Base-by-base conservation (phyloP, 2,888 invertebrate genomes). In the Amaurobius ferox region DNA sequence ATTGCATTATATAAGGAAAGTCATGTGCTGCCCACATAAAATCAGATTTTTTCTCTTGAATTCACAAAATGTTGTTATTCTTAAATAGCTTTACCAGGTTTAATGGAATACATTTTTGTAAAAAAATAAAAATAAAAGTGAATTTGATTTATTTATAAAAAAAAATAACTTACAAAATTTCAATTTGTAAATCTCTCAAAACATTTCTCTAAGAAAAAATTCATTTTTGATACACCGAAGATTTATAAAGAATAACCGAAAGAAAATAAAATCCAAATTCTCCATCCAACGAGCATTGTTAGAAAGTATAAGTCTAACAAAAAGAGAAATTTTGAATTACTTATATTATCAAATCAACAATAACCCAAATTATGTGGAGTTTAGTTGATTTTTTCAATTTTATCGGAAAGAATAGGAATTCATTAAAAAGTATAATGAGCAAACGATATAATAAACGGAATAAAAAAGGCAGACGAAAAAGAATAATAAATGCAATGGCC, bases 341-440 rank as follows among this genome's bases (percentile, higher is more conserved):
- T 83, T 83, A 76, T 76, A 83, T 83, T 76, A 70, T 76, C 81
- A 83, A 83, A 83, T 83, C 81, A 83, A 76, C 81, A 76, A 83
- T 83, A 83, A 76, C 81, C 81, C 76, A 70, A 76, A 83, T 83
- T 83, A 83, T 83, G 67, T 70, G 55, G 55, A 64, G 70, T 83
- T 76, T 64, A 70, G 64, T 81, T 81, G 74, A 74, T 48, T 81
- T 74, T 81, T 61, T 16, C 39, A 26, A 16, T 39, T 32, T 61
- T 70, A 40, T 71, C 73, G 70, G 70, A 48, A 64, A 39, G 76
- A 68, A 76, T 66, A 68, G 64, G 71, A 76, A 83, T 76, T 83
- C 62, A 83, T 83, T 83, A 83, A 83, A 83, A 83, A 83, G 81
- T 83, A 83, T 83, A 83, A 83, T 83, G 76, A 76, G 76, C 70